Evolutionary conservation across 2,888 invertebrate species (phyloP).

Genomic region (Galeopsomyia nigrocyanea): DNA sequence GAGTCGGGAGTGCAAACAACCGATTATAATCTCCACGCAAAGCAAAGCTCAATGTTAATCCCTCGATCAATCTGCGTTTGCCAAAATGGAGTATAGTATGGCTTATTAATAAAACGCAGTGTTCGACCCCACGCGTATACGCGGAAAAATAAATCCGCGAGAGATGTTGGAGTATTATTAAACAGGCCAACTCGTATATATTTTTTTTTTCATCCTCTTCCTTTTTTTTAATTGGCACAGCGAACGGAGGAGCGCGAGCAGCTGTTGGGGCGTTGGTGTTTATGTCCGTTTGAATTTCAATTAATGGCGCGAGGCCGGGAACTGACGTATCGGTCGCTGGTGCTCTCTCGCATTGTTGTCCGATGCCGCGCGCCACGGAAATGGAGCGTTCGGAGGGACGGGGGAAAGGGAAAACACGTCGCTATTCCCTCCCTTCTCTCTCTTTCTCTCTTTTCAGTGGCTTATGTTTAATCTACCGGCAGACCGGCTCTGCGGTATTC

Average conservation of each 20-base stretch:
- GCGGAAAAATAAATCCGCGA: neutral
- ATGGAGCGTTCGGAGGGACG: neutral
- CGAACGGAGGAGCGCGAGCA: neutral
- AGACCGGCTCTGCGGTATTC: slow-evolving; percentile 25
- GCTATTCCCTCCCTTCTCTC: too few relatives aligned
- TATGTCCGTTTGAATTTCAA: slow-evolving; percentile 47
- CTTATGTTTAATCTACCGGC: slow-evolving; percentile 30
- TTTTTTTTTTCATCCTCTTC: too few relatives aligned
- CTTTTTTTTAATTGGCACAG: slow-evolving; percentile 26
- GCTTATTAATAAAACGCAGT: too few relatives aligned
- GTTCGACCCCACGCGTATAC: too few relatives aligned
- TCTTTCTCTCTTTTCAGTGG: slow-evolving; percentile 23
- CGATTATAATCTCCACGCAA: too few relatives aligned
- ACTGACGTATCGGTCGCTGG: slow-evolving; percentile 30
- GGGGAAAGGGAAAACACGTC: slow-evolving; percentile 23
- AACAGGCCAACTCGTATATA: slow-evolving; percentile 27
- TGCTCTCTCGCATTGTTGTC: slow-evolving; percentile 32
- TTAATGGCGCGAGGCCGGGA: slow-evolving; percentile 46
- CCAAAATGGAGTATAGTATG: too few relatives aligned
- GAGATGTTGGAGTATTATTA: slow-evolving; percentile 28
- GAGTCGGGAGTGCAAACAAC: too few relatives aligned
- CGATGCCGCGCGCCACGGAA: slow-evolving; percentile 43
- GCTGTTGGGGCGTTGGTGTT: slow-evolving; percentile 38
- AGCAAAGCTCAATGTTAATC: too few relatives aligned
- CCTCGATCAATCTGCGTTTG: too few relatives aligned